A percentile compares a stretch with the other conserved stretches of the same genome.
phyloP scores from a whole-genome alignment of 2,888 invertebrate species.

The Acanthacorydalis orientalis region DNA sequence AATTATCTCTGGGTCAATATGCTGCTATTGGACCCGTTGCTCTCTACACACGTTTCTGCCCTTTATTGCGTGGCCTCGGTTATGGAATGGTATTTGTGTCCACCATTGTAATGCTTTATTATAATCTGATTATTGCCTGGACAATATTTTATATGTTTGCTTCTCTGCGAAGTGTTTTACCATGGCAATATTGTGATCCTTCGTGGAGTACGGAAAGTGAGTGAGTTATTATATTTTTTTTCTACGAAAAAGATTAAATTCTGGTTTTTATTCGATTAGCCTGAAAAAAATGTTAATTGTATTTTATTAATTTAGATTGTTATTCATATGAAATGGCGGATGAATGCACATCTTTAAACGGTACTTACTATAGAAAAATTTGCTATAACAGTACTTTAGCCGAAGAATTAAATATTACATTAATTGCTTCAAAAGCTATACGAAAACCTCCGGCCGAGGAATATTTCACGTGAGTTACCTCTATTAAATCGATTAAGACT shows the following conservation, averaged over 20 bases:
- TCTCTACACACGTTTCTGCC: conserved; percentile 64
- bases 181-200: conserved; percentile 55
- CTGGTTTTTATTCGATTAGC: too few relatives aligned
- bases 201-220: conserved; percentile 51
- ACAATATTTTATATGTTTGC: conserved; percentile 60
- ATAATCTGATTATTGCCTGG: conserved; percentile 63
- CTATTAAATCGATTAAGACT: not conserved
- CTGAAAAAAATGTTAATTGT: not conserved
- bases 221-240: conserved; percentile 16
- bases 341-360: conserved; percentile 37
- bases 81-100: conserved; percentile 66
- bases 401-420: conserved; percentile 33
- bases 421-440: conserved; percentile 35
- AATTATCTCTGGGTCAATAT: conserved; percentile 71
- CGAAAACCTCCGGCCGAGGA: conserved; percentile 53
- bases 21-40: conserved; percentile 63
- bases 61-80: conserved; percentile 55
- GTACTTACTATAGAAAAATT: conserved; percentile 43
- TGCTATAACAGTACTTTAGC: conserved; percentile 43
- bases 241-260: too few relatives aligned
- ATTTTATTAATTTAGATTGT: conserved; percentile 33
- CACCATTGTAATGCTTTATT: conserved; percentile 56
- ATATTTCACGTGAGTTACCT: conserved; percentile 47
- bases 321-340: conserved; percentile 51
- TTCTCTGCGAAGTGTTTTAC: conserved; percentile 44